A percentile compares a stretch with the other conserved stretches of the same genome.
Evolutionary conservation across 53 echinoderm and acorn worm genomes (phyloP).

Genomic region (Actinopyga echinites): DNA sequence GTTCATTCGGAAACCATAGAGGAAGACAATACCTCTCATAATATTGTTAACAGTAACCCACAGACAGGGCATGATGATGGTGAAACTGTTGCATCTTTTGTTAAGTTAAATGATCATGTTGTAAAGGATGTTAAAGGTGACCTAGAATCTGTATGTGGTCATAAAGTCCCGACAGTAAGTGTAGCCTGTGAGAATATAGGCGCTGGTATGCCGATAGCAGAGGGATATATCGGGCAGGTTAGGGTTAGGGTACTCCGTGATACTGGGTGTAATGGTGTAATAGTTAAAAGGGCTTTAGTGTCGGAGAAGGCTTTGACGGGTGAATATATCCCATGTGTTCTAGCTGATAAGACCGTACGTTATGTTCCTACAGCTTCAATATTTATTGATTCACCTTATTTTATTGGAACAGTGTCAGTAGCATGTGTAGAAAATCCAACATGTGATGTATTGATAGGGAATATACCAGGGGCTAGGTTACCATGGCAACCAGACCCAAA

Average conservation of each 20-base stretch:
- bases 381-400: slow-evolving; percentile 44
- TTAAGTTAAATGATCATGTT: not conserved
- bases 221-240: not conserved
- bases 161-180: not conserved
- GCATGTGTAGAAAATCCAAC: slow-evolving; percentile 36
- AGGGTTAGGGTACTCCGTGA: slow-evolving; percentile 49
- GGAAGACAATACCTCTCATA: too few species aligned
- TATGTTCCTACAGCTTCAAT: slow-evolving; percentile 30
- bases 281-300: too few species aligned
- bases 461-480: slow-evolving; percentile 34
- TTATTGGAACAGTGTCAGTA: slow-evolving; percentile 16
- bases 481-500: too few species aligned
- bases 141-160: not conserved
- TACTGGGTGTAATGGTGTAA: slow-evolving; percentile 59
- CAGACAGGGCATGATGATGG: not conserved
- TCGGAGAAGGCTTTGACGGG: not conserved
- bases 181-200: not conserved
- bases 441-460: slow-evolving; percentile 39
- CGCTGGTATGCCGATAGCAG: slow-evolving; percentile 1
- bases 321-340: not conserved
- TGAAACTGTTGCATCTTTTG: not conserved
- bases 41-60: too few species aligned
- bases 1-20: too few species aligned
- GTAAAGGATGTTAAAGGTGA: not conserved
- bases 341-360: slow-evolving; percentile 30